These are phyloP conservation scores for Grallaria varia DNA, from an alignment of 2,113 vertebrate genomes.

Conservation along the genomic window DNA sequence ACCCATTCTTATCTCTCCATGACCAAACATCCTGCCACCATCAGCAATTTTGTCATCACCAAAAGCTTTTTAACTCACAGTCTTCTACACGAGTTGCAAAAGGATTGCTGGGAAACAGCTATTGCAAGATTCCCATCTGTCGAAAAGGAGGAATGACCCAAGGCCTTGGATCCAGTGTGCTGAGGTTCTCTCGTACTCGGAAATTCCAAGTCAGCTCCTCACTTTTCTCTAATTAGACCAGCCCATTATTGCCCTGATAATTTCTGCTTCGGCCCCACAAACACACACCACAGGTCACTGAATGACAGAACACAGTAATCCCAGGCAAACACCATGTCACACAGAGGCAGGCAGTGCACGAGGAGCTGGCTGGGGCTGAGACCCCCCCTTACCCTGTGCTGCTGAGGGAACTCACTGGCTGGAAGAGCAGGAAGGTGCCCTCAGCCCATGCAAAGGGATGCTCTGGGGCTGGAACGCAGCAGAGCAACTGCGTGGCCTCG, in stretches of 20 bases:
- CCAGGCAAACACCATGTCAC: background rate
- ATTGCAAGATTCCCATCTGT: background rate
- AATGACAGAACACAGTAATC: background rate
- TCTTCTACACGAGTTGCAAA: background rate
- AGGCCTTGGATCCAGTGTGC: background rate
- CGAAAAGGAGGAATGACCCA: background rate
- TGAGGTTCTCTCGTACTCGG: background rate
- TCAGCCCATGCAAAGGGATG: background rate
- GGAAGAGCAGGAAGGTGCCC: background rate
- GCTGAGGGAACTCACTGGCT: background rate
- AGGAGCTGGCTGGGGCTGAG: background rate
- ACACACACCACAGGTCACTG: background rate
- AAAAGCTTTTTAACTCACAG: background rate
- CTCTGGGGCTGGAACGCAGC: accelerated
- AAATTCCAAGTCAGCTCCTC: background rate
- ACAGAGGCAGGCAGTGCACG: background rate
- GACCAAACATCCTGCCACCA: background rate
- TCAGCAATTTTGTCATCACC: background rate
- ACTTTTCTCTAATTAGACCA: background rate
- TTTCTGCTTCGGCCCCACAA: background rate
- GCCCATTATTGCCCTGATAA: background rate
- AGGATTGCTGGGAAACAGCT: background rate
- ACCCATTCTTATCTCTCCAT: background rate
- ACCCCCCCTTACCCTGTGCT: background rate
- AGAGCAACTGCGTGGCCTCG: accelerated